A percentile compares a stretch with the other conserved stretches of the same genome.
These are phyloP conservation scores for Unio pictorum DNA, from an alignment of 2,888 invertebrate genomes.

Conservation along the genomic window DNA sequence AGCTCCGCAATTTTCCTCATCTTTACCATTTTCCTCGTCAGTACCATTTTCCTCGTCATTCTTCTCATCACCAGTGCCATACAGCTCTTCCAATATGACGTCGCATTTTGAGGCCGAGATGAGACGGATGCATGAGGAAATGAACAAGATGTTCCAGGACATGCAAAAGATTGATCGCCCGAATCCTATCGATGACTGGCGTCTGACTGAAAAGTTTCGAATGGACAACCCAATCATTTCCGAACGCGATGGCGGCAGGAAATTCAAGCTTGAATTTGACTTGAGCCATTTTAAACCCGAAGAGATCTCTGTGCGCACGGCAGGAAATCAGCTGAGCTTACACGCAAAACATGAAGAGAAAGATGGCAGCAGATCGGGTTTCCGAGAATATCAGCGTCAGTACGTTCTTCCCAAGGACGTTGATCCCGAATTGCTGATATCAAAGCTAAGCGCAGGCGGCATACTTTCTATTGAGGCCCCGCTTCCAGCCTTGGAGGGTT, in stretches of 20 bases:
- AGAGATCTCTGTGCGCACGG: constrained; percentile 98
- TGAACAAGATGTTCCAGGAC: constrained; percentile 31
- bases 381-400: constrained; percentile 98
- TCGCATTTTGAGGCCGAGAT: constrained; percentile 28
- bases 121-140: constrained; percentile 35
- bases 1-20: too few relatives aligned
- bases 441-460: constrained; percentile 95
- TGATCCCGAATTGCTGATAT: constrained; percentile 95
- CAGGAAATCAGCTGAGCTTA: constrained; percentile 93
- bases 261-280: constrained; percentile 93
- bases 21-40: too few relatives aligned
- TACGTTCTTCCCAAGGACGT: constrained; percentile 97
- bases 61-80: too few relatives aligned
- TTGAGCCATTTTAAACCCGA: constrained; percentile 96
- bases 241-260: constrained; percentile 83
- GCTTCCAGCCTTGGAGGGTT: constrained; percentile 85
- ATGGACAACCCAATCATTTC: constrained; percentile 57
- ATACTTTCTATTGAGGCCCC: constrained; percentile 97
- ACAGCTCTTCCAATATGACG: background rate
- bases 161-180: constrained; percentile 26
- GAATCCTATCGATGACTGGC: constrained; percentile 36
- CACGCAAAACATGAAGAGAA: constrained; percentile 99
- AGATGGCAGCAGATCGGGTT: constrained; percentile 94
- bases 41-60: too few relatives aligned
- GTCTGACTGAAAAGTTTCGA: constrained; percentile 51